Evolutionary conservation across 2,888 invertebrate species (phyloP), one percentile per base, ranked within the genome.

Genomic region (Selenia dentaria): DNA sequence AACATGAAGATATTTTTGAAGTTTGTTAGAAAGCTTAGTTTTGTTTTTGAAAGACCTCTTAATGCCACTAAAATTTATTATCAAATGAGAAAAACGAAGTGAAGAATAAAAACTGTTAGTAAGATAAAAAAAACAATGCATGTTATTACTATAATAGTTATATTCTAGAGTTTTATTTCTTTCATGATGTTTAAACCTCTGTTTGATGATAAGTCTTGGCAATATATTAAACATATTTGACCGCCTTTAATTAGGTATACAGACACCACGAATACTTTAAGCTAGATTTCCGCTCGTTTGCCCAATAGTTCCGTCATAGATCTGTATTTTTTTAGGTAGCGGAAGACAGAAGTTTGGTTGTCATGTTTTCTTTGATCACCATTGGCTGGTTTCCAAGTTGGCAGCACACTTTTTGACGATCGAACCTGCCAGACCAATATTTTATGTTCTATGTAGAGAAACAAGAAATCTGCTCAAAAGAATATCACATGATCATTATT

Each of bases 341-440:
- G 10, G 16, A 13, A 31, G 51, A 43, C 51, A 61, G 68, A 67
- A 65, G 57, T 55, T 36, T 40, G 54, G 39, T 49, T 60, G 53
- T 67, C 73, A 67, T 59, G 58, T 51, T 54, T 11, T 28, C 9
- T 63, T 54, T 71, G 59, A 61, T 60, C 61, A 65, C 51, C 62
- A 67, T 73, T 82, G 81, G 82, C 80, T 53, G 43, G 55, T 61
- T 59, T 77, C 82, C 82, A 82, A 75, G 69, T 82, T 80, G 79
- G 81, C 82, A 72, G 35, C 46, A 34, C 38, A 14, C 35, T 48
- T 51, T 41, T 44, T 53, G 56, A 29, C 54, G 50, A 67, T 51
- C 41, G 45, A 48, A 40, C 38, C 25, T 41, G 29, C 13, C 40
- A 46, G 50, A 46, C 51, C 32, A 53, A 59, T 58, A 60, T 53